phyloP scores from a whole-genome alignment of 2,113 vertebrate genomes.

The Aphyosemion australe region DNA sequence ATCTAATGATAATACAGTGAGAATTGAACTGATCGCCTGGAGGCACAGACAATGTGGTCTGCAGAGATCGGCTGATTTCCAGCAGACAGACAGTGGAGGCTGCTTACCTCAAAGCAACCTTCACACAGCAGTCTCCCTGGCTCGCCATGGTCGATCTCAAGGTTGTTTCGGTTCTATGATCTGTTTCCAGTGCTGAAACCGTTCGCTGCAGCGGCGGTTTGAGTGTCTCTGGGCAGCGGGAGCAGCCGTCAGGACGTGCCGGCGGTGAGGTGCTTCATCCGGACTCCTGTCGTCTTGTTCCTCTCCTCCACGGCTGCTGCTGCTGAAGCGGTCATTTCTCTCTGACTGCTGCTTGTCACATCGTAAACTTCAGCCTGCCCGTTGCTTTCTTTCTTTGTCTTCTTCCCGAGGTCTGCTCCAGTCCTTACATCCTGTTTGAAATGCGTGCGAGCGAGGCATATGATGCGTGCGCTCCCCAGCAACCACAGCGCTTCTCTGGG shows the following conservation, averaged over 20 bases:
- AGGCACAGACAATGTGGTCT: conserved; percentile 56
- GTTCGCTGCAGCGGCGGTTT: conserved; percentile 18
- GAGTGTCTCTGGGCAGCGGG: conserved; percentile 56
- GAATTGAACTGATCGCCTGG: conserved; percentile 30
- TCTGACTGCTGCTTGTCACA: conserved; percentile 26
- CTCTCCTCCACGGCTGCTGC: conserved; percentile 3
- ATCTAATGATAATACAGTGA: not conserved
- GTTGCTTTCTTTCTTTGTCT: not conserved
- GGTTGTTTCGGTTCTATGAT: conserved; percentile 12
- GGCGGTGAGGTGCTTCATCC: conserved; percentile 42
- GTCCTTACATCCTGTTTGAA: conserved; percentile 68
- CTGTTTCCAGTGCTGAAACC: conserved; percentile 10
- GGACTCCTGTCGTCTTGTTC: conserved; percentile 42
- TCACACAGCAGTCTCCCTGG: conserved; percentile 80
- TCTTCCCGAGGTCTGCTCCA: conserved; percentile 16
- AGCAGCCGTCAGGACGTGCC: conserved; percentile 68
- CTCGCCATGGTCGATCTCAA: conserved; percentile 71
- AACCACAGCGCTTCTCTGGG: conserved; percentile 21
- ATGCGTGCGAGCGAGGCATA: conserved; percentile 27
- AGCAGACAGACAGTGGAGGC: conserved; percentile 44
- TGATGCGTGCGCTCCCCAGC: conserved; percentile 16
- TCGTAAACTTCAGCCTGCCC: conserved; percentile 13
- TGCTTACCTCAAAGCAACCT: conserved; percentile 83
- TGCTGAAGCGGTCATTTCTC: conserved; percentile 43
- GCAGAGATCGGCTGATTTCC: conserved; percentile 46